Percentiles rank a stretch among this genome's conserved stretches.
phyloP scores from a whole-genome alignment of 1,140 invertebrate species.

The Anoplophora glabripennis region DNA sequence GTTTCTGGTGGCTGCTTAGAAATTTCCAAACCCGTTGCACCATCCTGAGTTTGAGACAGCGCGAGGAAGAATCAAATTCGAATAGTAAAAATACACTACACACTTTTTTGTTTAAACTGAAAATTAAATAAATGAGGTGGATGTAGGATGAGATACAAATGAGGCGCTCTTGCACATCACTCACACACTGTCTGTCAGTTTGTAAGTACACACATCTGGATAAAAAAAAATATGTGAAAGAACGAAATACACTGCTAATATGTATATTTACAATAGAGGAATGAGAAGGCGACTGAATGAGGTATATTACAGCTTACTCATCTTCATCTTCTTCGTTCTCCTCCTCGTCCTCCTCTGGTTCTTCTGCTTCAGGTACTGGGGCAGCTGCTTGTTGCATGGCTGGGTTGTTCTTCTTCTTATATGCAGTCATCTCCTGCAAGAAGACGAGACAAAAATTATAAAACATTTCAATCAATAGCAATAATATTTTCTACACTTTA shows the following conservation, averaged over 20 bases:
- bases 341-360: constrained; percentile 57
- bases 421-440: constrained; percentile 73
- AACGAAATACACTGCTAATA: constrained; percentile 30
- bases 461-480: neutral
- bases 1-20: no score
- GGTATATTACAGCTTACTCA: constrained; percentile 20
- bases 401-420: constrained; percentile 69
- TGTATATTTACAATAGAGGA: constrained; percentile 35
- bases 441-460: neutral
- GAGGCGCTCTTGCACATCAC: constrained; percentile 6
- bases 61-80: constrained; percentile 4
- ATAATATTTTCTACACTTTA: constrained; percentile 3
- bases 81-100: constrained; percentile 9
- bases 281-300: constrained; percentile 29
- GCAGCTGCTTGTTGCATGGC: constrained; percentile 50
- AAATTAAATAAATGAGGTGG: neutral
- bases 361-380: constrained; percentile 57
- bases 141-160: neutral
- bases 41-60: neutral
- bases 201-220: constrained; percentile 33
- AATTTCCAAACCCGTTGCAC: neutral
- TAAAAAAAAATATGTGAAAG: constrained; percentile 12
- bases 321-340: constrained; percentile 47
- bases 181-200: constrained; percentile 27
- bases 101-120: neutral